Evolutionary conservation across 2,888 invertebrate genomes (phyloP).

Genomic region (Euzophera pinguis): DNA sequence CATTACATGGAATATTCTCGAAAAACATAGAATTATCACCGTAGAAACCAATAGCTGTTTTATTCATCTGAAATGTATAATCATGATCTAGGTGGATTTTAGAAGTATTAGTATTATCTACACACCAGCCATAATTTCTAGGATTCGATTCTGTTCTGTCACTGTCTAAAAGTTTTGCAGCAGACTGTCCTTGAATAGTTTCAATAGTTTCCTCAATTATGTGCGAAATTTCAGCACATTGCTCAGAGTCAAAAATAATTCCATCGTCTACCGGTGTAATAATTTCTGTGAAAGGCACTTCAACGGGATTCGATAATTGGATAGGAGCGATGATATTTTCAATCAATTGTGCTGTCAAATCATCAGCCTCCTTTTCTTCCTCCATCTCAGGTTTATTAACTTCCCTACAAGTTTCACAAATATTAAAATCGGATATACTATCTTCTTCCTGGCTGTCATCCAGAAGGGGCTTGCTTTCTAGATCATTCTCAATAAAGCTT

Average conservation of each 20-base stretch:
- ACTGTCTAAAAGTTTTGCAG: constrained; percentile 46
- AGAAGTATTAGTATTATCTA: constrained; percentile 22
- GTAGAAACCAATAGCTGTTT: constrained; percentile 41
- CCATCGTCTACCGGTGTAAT: constrained; percentile 24
- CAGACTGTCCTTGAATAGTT: constrained; percentile 54
- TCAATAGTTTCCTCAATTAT: constrained; percentile 61
- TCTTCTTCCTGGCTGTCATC: constrained; percentile 26
- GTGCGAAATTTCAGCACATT: constrained; percentile 49
- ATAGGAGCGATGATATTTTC: constrained; percentile 67
- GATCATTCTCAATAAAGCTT: constrained; percentile 34
- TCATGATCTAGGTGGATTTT: constrained; percentile 29
- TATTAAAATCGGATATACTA: constrained; percentile 45
- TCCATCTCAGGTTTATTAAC: constrained; percentile 45
- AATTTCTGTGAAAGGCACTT: constrained; percentile 43
- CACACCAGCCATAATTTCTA: constrained; percentile 48
- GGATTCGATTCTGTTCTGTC: constrained; percentile 24
- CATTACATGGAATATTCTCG: constrained; percentile 49
- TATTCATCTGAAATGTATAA: constrained; percentile 39
- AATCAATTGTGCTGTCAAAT: constrained; percentile 59
- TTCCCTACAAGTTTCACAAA: constrained; percentile 63
- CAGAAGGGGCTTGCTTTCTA: constrained; percentile 19
- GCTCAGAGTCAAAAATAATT: constrained; percentile 33
- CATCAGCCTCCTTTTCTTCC: constrained; percentile 45
- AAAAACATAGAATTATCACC: constrained; percentile 46
- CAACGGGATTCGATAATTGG: constrained; percentile 61